Evolutionary conservation across 2,113 vertebrate genomes (phyloP), one percentile per base, ranked within the genome.

Genomic region (Ctenodactylus gundi): DNA sequence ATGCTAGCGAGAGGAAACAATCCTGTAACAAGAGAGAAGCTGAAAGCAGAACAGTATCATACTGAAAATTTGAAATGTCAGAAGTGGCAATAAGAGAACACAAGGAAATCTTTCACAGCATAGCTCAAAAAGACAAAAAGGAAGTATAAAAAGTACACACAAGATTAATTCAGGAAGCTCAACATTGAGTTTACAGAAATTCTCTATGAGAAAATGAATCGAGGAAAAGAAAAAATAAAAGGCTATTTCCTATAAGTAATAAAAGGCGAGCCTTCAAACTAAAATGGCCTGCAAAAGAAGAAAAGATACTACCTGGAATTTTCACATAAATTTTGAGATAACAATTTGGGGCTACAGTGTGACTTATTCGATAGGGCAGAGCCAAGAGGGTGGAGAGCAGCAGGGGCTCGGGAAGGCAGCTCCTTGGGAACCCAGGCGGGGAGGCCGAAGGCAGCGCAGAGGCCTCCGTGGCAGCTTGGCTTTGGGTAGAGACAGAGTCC

Each of bases 161-260:
- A 78, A 14, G 11, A 60, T 78, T 93, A 85, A 83, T 57, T 15
- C 23, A 62, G 21, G 44, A 41, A 89, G 15, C 57, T 80, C 36
- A 68, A 44, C 51, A 75, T 64, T 92, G 57, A 90, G 86, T 41
- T 86, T 77, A 68, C 4, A 94, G 58, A 23, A 89, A 73, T 90
- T 95, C 18, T 25, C 68, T 62, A 44, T 23, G 15, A 60, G 41
- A 73, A 58, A 91, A 72, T 10, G 0, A 14, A 78, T 29, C 60
- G 31, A 86, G 78, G n/a, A 92, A 62, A 89, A 72, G 51, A 27
- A 72, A 91, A 46, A 82, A 49, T 39, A 87, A 1, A 51, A 20
- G 25, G 39, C 77, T 90, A 88, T 93, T 94, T 88, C 25, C 68
- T 23, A 88, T 7, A 17, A 36, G 10, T 77, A 83, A 82, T 39